Evolutionary conservation across 2,113 vertebrate species (phyloP).

Genomic region (Acanthochromis polyacanthus): DNA sequence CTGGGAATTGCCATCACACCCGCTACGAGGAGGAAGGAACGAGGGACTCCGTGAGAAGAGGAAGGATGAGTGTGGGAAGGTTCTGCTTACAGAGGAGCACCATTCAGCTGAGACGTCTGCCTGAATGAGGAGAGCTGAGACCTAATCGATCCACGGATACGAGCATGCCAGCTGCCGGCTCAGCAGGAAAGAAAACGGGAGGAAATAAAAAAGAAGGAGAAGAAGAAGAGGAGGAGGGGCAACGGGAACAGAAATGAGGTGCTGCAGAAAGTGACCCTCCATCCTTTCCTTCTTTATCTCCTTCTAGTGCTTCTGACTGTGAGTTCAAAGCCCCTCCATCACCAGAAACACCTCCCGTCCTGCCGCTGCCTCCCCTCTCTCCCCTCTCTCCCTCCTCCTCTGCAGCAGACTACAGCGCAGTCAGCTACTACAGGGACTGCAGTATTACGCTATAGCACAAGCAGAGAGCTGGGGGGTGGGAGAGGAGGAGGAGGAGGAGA

Average conservation of each 20-base stretch:
- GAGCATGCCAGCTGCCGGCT: slow-evolving; percentile 45
- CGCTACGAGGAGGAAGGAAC: slow-evolving; percentile 5
- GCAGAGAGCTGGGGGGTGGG: slow-evolving; percentile 44
- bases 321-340: slow-evolving; percentile 23
- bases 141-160: slow-evolving; percentile 64
- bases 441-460: slow-evolving; percentile 88
- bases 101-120: slow-evolving; percentile 59
- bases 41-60: slow-evolving; percentile 1
- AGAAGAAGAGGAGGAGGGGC: slow-evolving; percentile 3
- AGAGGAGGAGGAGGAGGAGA: neutral
- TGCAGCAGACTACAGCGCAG: slow-evolving; percentile 84
- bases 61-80: slow-evolving; percentile 20
- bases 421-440: slow-evolving; percentile 85
- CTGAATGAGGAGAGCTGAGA: slow-evolving; percentile 67
- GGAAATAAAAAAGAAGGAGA: slow-evolving; percentile 8
- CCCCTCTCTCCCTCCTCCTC: slow-evolving; percentile 63
- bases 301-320: slow-evolving; percentile 29
- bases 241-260: neutral
- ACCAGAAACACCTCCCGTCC: slow-evolving; percentile 49
- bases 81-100: slow-evolving; percentile 62
- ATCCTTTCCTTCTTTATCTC: slow-evolving; percentile 5
- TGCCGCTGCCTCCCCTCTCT: slow-evolving; percentile 23
- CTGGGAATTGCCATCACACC: slow-evolving; percentile 45
- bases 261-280: slow-evolving; percentile 49
- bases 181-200: slow-evolving; percentile 50